A percentile compares a stretch with the other conserved stretches of the same genome.
Evolutionary conservation across 2,797 vertebrate species (phyloP).

Genomic region (Austrolebias charrua): DNA sequence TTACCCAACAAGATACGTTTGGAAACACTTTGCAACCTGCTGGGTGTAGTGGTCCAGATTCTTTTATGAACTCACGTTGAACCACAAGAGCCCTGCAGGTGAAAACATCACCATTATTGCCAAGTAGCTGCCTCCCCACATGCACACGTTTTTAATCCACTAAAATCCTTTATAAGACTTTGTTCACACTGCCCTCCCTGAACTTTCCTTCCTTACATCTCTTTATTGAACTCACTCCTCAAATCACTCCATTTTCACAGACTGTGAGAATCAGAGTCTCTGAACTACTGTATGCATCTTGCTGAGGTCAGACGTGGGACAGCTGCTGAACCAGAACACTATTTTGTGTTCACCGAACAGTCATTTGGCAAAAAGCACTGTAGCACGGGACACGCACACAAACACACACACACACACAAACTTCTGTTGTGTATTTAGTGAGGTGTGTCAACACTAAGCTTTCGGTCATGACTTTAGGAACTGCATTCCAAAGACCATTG

Average conservation of each 20-base stretch:
- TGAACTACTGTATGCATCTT: slow-evolving; percentile 57
- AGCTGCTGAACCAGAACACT: slow-evolving; percentile 61
- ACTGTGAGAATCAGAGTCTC: slow-evolving; percentile 41
- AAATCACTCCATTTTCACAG: slow-evolving; percentile 42
- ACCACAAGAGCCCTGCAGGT: slow-evolving; percentile 13
- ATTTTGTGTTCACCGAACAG: slow-evolving; percentile 46
- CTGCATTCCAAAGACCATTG: background rate
- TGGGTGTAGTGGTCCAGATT: slow-evolving; percentile 25
- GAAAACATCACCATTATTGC: background rate
- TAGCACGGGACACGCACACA: slow-evolving; percentile 17
- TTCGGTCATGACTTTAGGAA: slow-evolving; percentile 16
- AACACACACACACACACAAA: slow-evolving; percentile 2
- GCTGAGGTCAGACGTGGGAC: slow-evolving; percentile 64
- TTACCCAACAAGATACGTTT: slow-evolving; percentile 20
- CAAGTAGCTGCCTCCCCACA: background rate
- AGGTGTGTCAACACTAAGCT: slow-evolving; percentile 24
- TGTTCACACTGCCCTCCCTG: background rate
- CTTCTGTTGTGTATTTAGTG: slow-evolving; percentile 31
- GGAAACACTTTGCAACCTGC: slow-evolving; percentile 43
- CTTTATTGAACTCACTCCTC: slow-evolving; percentile 6
- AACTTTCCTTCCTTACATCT: slow-evolving; percentile 7
- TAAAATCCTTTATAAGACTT: slow-evolving; percentile 22
- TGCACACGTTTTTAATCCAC: slow-evolving; percentile 1
- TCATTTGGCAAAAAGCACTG: slow-evolving; percentile 48
- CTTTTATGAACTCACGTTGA: slow-evolving; percentile 16